Percentiles rank a stretch among this genome's conserved stretches.
Evolutionary conservation across 2,113 vertebrate species (phyloP).

Genomic region (Perognathus longimembris): DNA sequence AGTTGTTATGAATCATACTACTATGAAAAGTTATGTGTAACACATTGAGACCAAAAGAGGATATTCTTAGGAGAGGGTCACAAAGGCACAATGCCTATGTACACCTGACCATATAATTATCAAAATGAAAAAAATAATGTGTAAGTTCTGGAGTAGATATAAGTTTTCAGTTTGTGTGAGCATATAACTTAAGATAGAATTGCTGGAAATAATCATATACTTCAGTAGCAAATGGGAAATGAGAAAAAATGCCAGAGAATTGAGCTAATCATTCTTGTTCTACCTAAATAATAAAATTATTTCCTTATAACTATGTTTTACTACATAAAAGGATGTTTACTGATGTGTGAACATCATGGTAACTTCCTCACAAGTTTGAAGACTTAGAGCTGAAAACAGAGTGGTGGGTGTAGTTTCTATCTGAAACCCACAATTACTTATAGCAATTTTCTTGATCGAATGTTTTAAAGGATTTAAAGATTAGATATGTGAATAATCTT

Average conservation of each 20-base stretch:
- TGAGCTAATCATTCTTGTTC: slow-evolving; percentile 31
- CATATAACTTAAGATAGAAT: slow-evolving; percentile 28
- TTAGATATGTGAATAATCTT: background rate
- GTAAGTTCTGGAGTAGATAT: background rate
- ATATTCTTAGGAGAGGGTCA: no score
- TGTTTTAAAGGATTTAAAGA: slow-evolving; percentile 52
- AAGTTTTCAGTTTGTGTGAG: background rate
- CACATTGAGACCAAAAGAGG: no score
- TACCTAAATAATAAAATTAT: slow-evolving; percentile 30
- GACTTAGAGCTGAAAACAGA: slow-evolving; percentile 40
- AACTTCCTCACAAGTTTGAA: slow-evolving; percentile 41
- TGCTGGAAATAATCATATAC: background rate
- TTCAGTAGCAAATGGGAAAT: slow-evolving; percentile 55
- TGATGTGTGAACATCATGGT: background rate
- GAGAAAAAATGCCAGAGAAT: slow-evolving; percentile 42
- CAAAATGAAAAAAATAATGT: background rate
- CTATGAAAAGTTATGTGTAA: background rate
- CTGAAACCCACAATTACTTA: slow-evolving; percentile 38
- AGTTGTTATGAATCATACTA: slow-evolving; percentile 27
- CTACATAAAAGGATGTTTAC: slow-evolving; percentile 2
- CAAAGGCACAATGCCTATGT: no score
- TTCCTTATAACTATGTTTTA: slow-evolving; percentile 32
- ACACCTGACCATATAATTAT: no score
- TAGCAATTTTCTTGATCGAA: slow-evolving; percentile 56
- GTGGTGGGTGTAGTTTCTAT: background rate